Conservation (phyloP, 2,113 vertebrate genomes). For the Brachypodius melanocephalos region DNA sequence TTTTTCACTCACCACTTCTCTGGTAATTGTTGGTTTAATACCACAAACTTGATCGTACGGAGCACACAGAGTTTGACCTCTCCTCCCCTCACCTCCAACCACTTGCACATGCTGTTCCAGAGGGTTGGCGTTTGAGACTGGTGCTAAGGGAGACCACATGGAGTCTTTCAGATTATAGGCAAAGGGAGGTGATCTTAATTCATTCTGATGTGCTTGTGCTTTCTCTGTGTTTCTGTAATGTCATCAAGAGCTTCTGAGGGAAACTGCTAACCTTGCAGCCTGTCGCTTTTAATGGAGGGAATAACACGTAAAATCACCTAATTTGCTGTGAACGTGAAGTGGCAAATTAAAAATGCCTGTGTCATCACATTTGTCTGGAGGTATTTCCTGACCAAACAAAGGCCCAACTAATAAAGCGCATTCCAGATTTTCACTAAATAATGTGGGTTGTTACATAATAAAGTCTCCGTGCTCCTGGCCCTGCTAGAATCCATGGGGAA, state of each 20-base stretch:
- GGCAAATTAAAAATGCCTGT: constrained; percentile 64
- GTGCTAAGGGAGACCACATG: constrained; percentile 45
- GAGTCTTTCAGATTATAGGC: constrained; percentile 55
- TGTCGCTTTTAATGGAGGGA: constrained; percentile 52
- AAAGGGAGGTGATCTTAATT: constrained; percentile 59
- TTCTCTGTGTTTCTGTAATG: constrained; percentile 42
- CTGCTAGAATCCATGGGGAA: not conserved
- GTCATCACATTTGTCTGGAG: constrained; percentile 62
- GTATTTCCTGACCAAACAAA: constrained; percentile 62
- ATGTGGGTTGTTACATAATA: constrained; percentile 51
- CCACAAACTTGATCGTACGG: not conserved
- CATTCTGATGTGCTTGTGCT: constrained; percentile 53
- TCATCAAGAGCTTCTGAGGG: constrained; percentile 60
- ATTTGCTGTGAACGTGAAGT: constrained; percentile 48
- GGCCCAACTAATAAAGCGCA: constrained; percentile 16
- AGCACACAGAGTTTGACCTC: constrained; percentile 35
- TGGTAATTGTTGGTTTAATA: constrained; percentile 50
- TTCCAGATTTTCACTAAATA: constrained; percentile 52
- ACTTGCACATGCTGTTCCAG: constrained; percentile 5
- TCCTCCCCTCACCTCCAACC: constrained; percentile 30
- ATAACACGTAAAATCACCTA: constrained; percentile 39
- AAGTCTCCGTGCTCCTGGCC: constrained; percentile 17
- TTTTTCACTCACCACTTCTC: constrained; percentile 16
- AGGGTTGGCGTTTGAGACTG: not conserved
- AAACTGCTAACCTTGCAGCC: constrained; percentile 60